Evolutionary conservation across 2,888 invertebrate species (phyloP), one percentile per base, ranked within the genome.

Genomic region (Drosophila mayaguana): DNA sequence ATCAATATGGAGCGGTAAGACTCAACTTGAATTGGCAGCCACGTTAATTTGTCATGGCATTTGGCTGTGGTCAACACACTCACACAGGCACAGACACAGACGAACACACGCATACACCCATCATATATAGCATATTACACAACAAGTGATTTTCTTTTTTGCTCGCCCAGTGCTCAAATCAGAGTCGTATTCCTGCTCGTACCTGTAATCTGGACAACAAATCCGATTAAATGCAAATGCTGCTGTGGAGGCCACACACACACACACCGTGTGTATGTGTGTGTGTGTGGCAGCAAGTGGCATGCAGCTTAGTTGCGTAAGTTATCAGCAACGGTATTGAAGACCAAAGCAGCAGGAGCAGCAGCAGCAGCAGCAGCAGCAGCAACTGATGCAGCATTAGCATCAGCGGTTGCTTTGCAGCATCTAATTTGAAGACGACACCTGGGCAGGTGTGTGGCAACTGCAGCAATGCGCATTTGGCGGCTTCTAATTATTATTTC

Each of bases 201-300:
- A 83, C 84, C 87, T 87, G 89, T 87, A 85, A 85, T 89, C 89
- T 89, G 80, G 54, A 59, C 81, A 70, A 63, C 77, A 88, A 88
- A 88, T 88, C 90, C 90, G 88, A 88, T 88, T 88, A 88, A 78
- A 84, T 82, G 87, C 86, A 86, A 88, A 88, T 89, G 79, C 70
- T 69, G 62, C 56, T 67, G 62, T 56, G 63, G 56, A 38, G 64
- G 50, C 63, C 28, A 69, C 54, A 57, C 25, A 46, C 51, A 9
- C 40, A n/a, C 3, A 14, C 36, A 16, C 16, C 11, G 9, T 18
- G 5, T 28, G 4, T 43, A 20, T 18, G 40, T 42, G 28, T 42
- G 14, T 28, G 25, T 38, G 54, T 55, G 32, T 11, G 38, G 25
- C 64, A 57, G 18, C 50, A 20, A 69, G 53, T 53, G 63, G 64